These are phyloP conservation scores for Nomia melanderi DNA, from an alignment of 1,140 invertebrate species.

Conservation along the genomic window DNA sequence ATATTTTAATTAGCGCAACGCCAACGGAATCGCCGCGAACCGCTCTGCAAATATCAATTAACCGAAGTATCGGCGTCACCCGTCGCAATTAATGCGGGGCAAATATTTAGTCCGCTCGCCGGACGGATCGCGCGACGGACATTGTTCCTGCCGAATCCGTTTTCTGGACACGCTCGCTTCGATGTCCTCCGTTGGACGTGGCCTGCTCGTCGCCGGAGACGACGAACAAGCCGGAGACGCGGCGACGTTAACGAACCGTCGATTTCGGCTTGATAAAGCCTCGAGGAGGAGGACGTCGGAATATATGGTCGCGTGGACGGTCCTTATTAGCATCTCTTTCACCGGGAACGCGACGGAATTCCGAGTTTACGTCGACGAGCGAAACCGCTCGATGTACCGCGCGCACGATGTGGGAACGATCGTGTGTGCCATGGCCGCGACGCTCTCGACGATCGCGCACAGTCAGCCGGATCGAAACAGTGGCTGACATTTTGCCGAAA, in stretches of 20 bases:
- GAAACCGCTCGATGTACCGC: neutral
- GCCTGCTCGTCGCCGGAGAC: too few species aligned
- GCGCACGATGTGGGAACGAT: neutral
- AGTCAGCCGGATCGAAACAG: neutral
- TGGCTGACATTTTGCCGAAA: too few species aligned
- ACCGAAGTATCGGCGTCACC: slow-evolving; percentile 57
- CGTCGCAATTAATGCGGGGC: slow-evolving; percentile 67
- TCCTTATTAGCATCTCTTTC: neutral
- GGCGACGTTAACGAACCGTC: too few species aligned
- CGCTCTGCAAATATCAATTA: slow-evolving; percentile 71
- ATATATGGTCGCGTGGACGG: neutral
- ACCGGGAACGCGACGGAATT: neutral
- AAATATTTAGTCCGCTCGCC: slow-evolving; percentile 71
- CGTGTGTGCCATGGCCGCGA: neutral
- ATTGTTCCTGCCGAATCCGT: too few species aligned
- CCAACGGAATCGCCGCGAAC: slow-evolving; percentile 63
- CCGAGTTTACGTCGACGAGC: neutral
- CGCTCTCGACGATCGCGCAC: slow-evolving; percentile 7
- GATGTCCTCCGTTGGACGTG: too few species aligned
- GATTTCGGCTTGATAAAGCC: too few species aligned
- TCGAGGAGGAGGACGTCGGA: too few species aligned
- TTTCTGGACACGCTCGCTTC: slow-evolving; percentile 7
- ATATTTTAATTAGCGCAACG: slow-evolving; percentile 72
- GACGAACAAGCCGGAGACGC: too few species aligned
- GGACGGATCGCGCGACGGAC: slow-evolving; percentile 14